These are phyloP conservation scores for Cryptoprocta ferox DNA, from an alignment of 2,797 vertebrate species.

Conservation along the genomic window DNA sequence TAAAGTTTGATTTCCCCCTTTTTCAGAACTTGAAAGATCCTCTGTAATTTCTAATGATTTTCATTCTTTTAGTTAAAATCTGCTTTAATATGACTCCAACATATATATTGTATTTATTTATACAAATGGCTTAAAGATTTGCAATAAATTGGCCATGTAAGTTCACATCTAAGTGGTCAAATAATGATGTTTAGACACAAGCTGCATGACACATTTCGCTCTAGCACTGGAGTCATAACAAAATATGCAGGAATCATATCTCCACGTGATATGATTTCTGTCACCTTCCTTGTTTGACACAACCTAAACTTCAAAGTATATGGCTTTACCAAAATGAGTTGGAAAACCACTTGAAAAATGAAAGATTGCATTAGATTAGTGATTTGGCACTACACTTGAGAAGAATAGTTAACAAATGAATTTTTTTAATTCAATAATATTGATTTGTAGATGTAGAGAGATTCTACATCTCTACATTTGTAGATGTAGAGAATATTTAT, in stretches of 20 bases:
- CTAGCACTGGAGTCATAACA: not conserved
- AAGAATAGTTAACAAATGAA: not conserved
- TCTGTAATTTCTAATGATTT: not conserved
- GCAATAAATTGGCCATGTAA: not conserved
- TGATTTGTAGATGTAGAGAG: not conserved
- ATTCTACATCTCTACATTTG: too few relatives aligned
- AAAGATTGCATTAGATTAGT: not conserved
- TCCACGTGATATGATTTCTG: not conserved
- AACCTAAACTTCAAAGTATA: not conserved
- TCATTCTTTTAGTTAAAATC: slow-evolving; percentile 10
- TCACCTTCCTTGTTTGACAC: not conserved
- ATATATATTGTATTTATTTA: not conserved
- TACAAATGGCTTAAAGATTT: not conserved
- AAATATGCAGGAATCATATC: not conserved
- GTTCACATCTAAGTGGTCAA: not conserved
- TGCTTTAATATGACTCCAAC: not conserved
- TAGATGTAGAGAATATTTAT: not conserved
- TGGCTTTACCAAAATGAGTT: not conserved
- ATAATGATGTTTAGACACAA: not conserved
- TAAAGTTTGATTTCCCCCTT: not conserved
- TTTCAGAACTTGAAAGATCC: not conserved
- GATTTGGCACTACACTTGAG: not conserved
- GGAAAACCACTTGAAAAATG: not conserved
- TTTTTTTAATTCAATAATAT: not conserved
- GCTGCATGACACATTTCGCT: not conserved